Conservation (phyloP, 2,797 vertebrate species). For the Falco novaeseelandiae region DNA sequence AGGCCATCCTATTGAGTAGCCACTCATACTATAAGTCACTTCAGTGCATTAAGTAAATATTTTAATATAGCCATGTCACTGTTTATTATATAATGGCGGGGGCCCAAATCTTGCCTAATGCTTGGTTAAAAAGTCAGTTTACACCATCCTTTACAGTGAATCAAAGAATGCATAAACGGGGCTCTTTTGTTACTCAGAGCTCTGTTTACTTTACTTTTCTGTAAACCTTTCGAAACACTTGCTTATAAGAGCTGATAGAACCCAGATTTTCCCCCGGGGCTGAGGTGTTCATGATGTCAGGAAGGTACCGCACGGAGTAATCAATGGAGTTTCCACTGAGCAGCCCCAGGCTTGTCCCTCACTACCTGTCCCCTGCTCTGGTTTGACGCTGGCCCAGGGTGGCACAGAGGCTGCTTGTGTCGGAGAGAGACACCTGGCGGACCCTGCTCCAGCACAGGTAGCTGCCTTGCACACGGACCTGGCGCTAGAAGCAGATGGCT, state of each 20-base stretch:
- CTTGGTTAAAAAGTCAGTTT: slow-evolving; percentile 95
- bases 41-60: slow-evolving; percentile 99
- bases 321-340: slow-evolving; percentile 69
- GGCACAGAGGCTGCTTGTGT: background rate
- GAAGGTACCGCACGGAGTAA: slow-evolving; percentile 67
- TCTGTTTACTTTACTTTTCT: slow-evolving; percentile 89
- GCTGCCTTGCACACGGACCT: background rate
- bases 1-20: slow-evolving; percentile 96
- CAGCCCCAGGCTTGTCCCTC: background rate
- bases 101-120: slow-evolving; percentile 96
- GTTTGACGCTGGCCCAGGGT: background rate
- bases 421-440: background rate
- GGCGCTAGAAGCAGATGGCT: background rate
- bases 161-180: slow-evolving; percentile 85
- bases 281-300: slow-evolving; percentile 77
- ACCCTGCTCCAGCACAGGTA: background rate
- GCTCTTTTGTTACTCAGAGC: slow-evolving; percentile 86
- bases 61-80: slow-evolving; percentile 97
- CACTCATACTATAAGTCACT: slow-evolving; percentile 98
- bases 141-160: slow-evolving; percentile 91
- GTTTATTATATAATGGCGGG: slow-evolving; percentile 99
- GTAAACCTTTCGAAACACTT: slow-evolving; percentile 88
- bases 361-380: background rate
- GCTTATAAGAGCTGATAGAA: slow-evolving; percentile 83
- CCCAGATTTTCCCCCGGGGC: slow-evolving; percentile 78